Conservation (phyloP, 2,888 invertebrate genomes). For the Serripes groenlandicus region DNA sequence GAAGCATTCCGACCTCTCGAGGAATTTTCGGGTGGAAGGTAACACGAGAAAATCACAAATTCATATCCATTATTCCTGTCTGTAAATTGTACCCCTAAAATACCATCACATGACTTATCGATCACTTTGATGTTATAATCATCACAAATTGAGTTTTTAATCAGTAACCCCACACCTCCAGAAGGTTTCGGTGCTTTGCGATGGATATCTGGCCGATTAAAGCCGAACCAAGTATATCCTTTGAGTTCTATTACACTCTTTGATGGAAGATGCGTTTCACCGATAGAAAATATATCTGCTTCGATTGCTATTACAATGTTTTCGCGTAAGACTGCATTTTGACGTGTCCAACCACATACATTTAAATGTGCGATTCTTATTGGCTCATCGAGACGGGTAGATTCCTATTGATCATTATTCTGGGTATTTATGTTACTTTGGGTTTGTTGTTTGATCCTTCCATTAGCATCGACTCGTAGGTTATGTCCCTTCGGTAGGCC, state of each 20-base stretch:
- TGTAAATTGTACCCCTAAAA: conserved; percentile 22
- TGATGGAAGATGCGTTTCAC: conserved; percentile 37
- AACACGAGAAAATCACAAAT: too few relatives aligned
- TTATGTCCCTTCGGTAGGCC: conserved; percentile 18
- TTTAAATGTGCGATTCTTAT: conserved; percentile 42
- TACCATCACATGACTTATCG: conserved; percentile 41
- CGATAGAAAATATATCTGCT: conserved; percentile 42
- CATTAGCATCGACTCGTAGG: conserved; percentile 30
- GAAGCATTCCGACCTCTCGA: too few relatives aligned
- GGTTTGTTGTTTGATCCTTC: conserved; percentile 1
- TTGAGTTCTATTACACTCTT: conserved; percentile 14
- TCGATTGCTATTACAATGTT: conserved; percentile 8
- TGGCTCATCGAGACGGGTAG: conserved; percentile 24
- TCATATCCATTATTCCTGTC: too few relatives aligned
- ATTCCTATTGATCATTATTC: neutral
- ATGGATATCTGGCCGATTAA: conserved; percentile 32
- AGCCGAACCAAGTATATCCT: conserved; percentile 34
- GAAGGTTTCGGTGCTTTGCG: conserved; percentile 35
- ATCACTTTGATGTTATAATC: conserved; percentile 23
- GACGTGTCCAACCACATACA: conserved; percentile 55
- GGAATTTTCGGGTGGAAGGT: too few relatives aligned
- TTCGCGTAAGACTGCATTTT: conserved; percentile 34
- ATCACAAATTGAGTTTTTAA: conserved; percentile 12
- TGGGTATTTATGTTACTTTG: neutral
- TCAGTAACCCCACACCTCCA: conserved; percentile 42